Percentiles rank a stretch among this genome's conserved stretches.
phyloP scores from a whole-genome alignment of 2,113 vertebrate species.

The Clinocottus analis region DNA sequence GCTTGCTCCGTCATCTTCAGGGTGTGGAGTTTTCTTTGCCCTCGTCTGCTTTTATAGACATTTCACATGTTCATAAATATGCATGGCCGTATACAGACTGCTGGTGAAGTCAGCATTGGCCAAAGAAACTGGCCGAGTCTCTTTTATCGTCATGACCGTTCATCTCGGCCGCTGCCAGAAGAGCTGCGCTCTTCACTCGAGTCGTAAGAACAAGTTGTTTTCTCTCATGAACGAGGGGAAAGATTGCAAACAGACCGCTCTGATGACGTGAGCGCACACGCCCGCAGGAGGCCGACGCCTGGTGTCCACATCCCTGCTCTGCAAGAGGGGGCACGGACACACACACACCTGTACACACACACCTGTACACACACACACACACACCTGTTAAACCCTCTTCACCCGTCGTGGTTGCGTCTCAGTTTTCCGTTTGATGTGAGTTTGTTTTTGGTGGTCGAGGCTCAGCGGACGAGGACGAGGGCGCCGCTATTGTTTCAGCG shows the following conservation, averaged over 20 bases:
- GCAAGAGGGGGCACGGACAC: slow-evolving; percentile 31
- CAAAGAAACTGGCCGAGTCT: slow-evolving; percentile 51
- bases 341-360: slow-evolving; percentile 19
- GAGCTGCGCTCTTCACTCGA: slow-evolving; percentile 51
- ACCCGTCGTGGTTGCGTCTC: slow-evolving; percentile 53
- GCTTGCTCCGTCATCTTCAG: slow-evolving; percentile 65
- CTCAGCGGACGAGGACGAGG: slow-evolving; percentile 29
- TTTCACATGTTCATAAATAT: slow-evolving; percentile 76
- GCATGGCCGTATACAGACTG: slow-evolving; percentile 67
- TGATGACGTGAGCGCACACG: slow-evolving; percentile 24
- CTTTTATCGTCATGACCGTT: slow-evolving; percentile 58
- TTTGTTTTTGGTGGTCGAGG: slow-evolving; percentile 57
- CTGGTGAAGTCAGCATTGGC: slow-evolving; percentile 67
- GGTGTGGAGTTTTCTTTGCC: slow-evolving; percentile 50
- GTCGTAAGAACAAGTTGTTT: slow-evolving; percentile 65
- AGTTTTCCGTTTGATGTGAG: slow-evolving; percentile 62
- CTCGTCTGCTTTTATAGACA: slow-evolving; percentile 56
- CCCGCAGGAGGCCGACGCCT: slow-evolving; percentile 37
- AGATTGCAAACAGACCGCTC: slow-evolving; percentile 46
- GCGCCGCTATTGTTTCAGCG: slow-evolving; percentile 26
- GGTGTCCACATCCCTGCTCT: slow-evolving; percentile 32
- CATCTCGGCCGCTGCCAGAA: slow-evolving; percentile 56
- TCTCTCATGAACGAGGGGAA: slow-evolving; percentile 40
- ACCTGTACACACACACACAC: slow-evolving; percentile 16
- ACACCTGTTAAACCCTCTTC: slow-evolving; percentile 44